Percentiles rank a stretch among this genome's conserved stretches.
These are phyloP conservation scores for Ellobius talpinus DNA, from an alignment of 2,113 vertebrate genomes.

Conservation along the genomic window DNA sequence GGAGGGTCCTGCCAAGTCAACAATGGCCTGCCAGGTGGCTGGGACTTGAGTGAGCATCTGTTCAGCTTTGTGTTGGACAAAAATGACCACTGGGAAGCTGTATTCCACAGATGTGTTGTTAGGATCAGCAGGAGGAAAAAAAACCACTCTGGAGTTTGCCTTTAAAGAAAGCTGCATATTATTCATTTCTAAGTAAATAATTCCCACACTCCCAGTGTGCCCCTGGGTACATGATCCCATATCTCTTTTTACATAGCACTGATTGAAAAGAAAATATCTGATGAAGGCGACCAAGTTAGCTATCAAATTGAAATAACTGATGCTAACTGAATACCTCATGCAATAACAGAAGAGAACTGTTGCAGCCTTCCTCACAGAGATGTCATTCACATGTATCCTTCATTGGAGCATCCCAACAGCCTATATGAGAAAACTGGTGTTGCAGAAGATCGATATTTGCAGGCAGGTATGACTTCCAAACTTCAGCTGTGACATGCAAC, in stretches of 20 bases:
- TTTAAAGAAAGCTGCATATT: constrained; percentile 54
- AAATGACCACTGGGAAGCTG: constrained; percentile 50
- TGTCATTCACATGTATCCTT: background rate
- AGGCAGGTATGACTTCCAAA: background rate
- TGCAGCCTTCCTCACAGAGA: background rate
- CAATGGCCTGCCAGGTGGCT: constrained; percentile 69
- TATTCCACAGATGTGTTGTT: constrained; percentile 62
- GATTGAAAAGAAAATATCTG: constrained; percentile 45
- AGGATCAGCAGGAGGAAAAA: background rate
- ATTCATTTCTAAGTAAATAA: constrained; percentile 65
- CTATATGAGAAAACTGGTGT: background rate
- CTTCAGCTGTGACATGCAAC: background rate
- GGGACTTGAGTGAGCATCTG: constrained; percentile 61
- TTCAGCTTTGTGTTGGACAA: constrained; percentile 50
- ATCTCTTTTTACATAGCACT: constrained; percentile 17
- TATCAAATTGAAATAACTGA: background rate
- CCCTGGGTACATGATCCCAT: background rate
- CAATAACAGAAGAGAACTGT: background rate
- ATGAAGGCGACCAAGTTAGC: background rate
- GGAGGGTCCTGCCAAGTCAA: constrained; percentile 63
- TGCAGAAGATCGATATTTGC: background rate
- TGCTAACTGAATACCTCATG: background rate
- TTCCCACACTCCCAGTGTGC: background rate
- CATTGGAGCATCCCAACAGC: constrained; percentile 7
- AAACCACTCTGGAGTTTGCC: background rate